Evolutionary conservation across 2,888 invertebrate genomes (phyloP).

Genomic region (Pyrrhia umbra): DNA sequence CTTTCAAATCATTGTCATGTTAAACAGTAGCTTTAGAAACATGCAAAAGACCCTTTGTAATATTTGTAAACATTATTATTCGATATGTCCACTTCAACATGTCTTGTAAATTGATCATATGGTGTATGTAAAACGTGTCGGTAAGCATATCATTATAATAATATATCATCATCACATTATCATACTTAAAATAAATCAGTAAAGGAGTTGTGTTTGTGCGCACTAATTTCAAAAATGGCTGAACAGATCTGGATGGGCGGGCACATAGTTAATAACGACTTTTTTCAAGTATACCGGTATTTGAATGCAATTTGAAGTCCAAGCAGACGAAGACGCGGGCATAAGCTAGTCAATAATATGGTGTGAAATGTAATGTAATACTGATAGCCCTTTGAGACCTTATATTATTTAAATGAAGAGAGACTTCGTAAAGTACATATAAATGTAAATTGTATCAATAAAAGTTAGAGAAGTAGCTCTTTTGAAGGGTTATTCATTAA

Average conservation of each 20-base stretch:
- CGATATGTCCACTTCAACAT: slow-evolving; percentile 36
- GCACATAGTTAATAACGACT: too few relatives aligned
- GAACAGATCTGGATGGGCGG: too few relatives aligned
- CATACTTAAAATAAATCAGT: too few relatives aligned
- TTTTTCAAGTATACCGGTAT: too few relatives aligned
- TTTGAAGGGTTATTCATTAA: slow-evolving; percentile 23
- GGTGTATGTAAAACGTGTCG: slow-evolving; percentile 27
- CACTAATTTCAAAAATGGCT: too few relatives aligned
- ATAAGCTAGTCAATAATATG: too few relatives aligned
- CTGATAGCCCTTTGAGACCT: slow-evolving; percentile 19
- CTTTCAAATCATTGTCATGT: slow-evolving; percentile 18
- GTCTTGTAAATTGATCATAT: slow-evolving; percentile 34
- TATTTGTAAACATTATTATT: slow-evolving; percentile 46
- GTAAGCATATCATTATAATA: too few relatives aligned
- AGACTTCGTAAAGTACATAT: slow-evolving; percentile 31
- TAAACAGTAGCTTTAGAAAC: slow-evolving; percentile 7
- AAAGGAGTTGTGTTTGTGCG: too few relatives aligned
- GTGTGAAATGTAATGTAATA: slow-evolving; percentile 43
- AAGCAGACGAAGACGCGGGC: too few relatives aligned
- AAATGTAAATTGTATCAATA: slow-evolving; percentile 49
- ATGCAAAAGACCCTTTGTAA: slow-evolving; percentile 16
- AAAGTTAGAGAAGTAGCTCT: slow-evolving; percentile 20
- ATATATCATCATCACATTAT: too few relatives aligned
- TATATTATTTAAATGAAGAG: slow-evolving; percentile 36
- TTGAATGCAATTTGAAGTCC: too few relatives aligned